Conservation (phyloP, 2,797 vertebrate species). For the Paedocypris micromegethes region DNA sequence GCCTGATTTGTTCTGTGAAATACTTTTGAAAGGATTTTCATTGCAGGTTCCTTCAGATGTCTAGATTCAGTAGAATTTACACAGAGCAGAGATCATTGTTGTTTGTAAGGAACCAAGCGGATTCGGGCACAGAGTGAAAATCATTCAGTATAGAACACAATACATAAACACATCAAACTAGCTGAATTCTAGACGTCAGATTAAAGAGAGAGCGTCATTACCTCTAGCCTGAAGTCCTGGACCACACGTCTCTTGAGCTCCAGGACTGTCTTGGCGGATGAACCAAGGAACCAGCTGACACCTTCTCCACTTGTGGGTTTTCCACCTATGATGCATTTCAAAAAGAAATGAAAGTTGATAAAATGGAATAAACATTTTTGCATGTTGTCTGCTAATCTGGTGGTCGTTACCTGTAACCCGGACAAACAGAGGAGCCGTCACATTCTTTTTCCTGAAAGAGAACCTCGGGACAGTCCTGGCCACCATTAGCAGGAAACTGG, state of each 20-base stretch:
- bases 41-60: too few relatives aligned
- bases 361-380: too few relatives aligned
- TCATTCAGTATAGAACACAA: too few relatives aligned
- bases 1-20: too few relatives aligned
- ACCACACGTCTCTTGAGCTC: slow-evolving; percentile 87
- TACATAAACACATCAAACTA: too few relatives aligned
- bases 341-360: too few relatives aligned
- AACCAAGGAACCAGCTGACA: slow-evolving; percentile 92
- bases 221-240: slow-evolving; percentile 90
- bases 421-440: slow-evolving; percentile 73
- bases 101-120: slow-evolving; percentile 31
- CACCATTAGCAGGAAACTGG: slow-evolving; percentile 85
- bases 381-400: neutral
- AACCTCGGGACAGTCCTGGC: slow-evolving; percentile 85
- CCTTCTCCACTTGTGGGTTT: slow-evolving; percentile 92
- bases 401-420: slow-evolving; percentile 78
- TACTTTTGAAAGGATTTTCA: too few relatives aligned
- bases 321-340: slow-evolving; percentile 74
- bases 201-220: slow-evolving; percentile 44
- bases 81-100: slow-evolving; percentile 35
- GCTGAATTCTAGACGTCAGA: neutral
- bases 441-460: slow-evolving; percentile 87
- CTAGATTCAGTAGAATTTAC: slow-evolving; percentile 3
- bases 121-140: slow-evolving; percentile 10
- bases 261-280: slow-evolving; percentile 82